Conservation (phyloP, 1,140 invertebrate genomes). For the Frieseomelitta varia region DNA sequence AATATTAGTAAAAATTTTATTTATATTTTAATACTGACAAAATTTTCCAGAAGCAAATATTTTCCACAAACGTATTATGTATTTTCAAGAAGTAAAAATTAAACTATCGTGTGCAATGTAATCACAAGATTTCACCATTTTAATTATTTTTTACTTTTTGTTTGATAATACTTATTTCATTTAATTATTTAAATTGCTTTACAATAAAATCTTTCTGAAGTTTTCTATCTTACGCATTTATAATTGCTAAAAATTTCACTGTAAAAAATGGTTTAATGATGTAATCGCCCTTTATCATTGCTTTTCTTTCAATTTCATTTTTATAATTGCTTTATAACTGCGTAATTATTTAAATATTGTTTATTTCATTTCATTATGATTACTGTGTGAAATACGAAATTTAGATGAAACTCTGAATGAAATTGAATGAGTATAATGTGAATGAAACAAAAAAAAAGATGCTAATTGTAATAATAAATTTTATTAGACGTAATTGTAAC, state of each 20-base stretch:
- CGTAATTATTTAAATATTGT: background rate
- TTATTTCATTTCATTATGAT: no score
- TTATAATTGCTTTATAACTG: background rate
- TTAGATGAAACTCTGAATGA: background rate
- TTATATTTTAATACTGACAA: no score
- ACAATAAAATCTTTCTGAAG: background rate
- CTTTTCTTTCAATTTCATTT: background rate
- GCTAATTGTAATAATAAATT: background rate
- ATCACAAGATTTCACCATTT: background rate
- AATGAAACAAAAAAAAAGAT: background rate
- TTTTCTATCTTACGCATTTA: background rate
- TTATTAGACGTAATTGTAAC: background rate
- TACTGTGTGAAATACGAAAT: no score
- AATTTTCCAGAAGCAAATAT: no score
- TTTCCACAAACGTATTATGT: no score
- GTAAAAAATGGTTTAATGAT: background rate
- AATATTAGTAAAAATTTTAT: no score
- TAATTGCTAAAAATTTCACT: background rate
- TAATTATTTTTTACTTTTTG: background rate
- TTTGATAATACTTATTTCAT: background rate
- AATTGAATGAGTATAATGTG: background rate
- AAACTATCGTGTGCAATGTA: background rate
- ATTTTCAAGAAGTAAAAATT: background rate
- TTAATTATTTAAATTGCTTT: background rate
- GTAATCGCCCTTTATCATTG: no score